These are phyloP conservation scores for Phallusia fumigata DNA, from an alignment of 23 tunicate species.

Conservation along the genomic window DNA sequence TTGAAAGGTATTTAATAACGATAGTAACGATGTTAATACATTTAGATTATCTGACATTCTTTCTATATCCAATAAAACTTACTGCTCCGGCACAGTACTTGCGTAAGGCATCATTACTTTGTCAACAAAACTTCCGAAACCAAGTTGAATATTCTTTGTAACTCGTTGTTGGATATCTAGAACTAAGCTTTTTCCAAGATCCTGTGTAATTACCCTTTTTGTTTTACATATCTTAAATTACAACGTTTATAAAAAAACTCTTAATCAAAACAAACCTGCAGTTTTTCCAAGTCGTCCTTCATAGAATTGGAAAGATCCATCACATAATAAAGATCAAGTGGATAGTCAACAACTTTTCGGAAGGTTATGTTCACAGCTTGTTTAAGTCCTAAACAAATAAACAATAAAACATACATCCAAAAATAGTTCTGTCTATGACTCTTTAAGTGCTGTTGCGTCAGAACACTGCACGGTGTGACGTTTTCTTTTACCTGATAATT, in stretches of 20 bases:
- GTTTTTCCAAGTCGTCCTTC: constrained; percentile 35
- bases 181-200: constrained; percentile 45
- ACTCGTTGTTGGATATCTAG: constrained; percentile 32
- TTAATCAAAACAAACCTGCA: not conserved
- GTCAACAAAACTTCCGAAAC: constrained; percentile 85
- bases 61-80: too few relatives aligned
- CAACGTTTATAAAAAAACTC: too few relatives aligned
- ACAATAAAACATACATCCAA: too few relatives aligned
- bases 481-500: too few relatives aligned
- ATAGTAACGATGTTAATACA: too few relatives aligned
- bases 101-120: constrained; percentile 84
- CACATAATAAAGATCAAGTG: constrained; percentile 56
- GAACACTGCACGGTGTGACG: too few relatives aligned
- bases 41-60: too few relatives aligned
- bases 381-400: not conserved
- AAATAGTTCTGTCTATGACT: too few relatives aligned
- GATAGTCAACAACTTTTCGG: constrained; percentile 48
- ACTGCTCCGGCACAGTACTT: constrained; percentile 74
- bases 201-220: too few relatives aligned
- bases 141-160: constrained; percentile 49
- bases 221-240: too few relatives aligned
- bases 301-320: constrained; percentile 65
- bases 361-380: constrained; percentile 31
- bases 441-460: too few relatives aligned
- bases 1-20: too few relatives aligned